A percentile compares a stretch with the other conserved stretches of the same genome.
These are phyloP conservation scores for Sparidentex hasta DNA, from an alignment of 2,797 vertebrate species.

Conservation along the genomic window DNA sequence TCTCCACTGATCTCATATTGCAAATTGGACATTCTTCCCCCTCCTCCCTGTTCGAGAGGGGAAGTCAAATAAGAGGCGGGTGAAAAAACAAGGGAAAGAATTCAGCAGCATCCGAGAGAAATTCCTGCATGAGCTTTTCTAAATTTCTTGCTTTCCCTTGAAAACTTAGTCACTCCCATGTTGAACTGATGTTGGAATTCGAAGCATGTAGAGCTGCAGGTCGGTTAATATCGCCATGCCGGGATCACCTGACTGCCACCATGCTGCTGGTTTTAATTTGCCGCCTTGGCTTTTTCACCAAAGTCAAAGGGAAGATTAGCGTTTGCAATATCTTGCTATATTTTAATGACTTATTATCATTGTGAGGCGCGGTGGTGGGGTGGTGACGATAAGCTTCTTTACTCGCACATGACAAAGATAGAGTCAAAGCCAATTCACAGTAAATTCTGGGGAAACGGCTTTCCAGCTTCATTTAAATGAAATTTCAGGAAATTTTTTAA, in stretches of 20 bases:
- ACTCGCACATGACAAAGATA: conserved; percentile 50
- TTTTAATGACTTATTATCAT: conserved; percentile 63
- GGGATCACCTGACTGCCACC: conserved; percentile 18
- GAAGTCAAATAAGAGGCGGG: not conserved
- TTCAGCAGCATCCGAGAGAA: conserved; percentile 43
- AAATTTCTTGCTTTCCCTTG: conserved; percentile 18
- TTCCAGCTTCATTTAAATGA: conserved; percentile 14
- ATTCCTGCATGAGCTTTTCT: conserved; percentile 39
- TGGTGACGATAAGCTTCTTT: conserved; percentile 61
- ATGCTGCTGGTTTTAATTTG: conserved; percentile 28
- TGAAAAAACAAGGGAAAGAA: conserved; percentile 24
- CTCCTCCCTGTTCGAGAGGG: not conserved
- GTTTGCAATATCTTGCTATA: conserved; percentile 49
- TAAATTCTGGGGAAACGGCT: conserved; percentile 6
- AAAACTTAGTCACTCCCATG: conserved; percentile 33
- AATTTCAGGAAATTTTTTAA: not conserved
- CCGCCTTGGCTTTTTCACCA: not conserved
- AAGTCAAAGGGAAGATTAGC: conserved; percentile 56
- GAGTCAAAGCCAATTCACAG: conserved; percentile 47
- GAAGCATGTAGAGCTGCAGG: conserved; percentile 8
- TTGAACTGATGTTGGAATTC: conserved; percentile 25
- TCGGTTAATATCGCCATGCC: not conserved
- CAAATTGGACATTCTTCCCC: conserved; percentile 56
- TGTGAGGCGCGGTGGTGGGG: conserved; percentile 27
- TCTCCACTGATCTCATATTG: conserved; percentile 67